A percentile compares a stretch with the other conserved stretches of the same genome.
These are phyloP conservation scores for Oophaga pumilio DNA, from an alignment of 2,113 vertebrate species.

Conservation along the genomic window DNA sequence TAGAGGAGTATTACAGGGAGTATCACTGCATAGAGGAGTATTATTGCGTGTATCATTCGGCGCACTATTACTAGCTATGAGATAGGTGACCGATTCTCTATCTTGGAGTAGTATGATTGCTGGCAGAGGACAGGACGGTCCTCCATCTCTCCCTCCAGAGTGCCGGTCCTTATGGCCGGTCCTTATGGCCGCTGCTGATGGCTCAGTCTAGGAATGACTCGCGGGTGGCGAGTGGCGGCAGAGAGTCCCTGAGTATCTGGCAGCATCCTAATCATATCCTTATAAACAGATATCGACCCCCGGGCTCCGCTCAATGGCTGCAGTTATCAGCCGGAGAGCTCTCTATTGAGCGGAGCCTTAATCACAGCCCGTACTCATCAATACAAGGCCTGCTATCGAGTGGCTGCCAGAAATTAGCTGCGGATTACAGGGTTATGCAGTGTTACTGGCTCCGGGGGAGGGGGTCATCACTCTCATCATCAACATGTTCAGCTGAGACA, in stretches of 20 bases:
- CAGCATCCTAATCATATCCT: constrained; percentile 54
- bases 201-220: constrained; percentile 1
- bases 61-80: too few species aligned
- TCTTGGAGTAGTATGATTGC: background rate
- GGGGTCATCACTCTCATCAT: background rate
- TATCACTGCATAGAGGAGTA: background rate
- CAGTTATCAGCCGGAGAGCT: constrained; percentile 52
- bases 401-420: constrained; percentile 43
- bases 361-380: constrained; percentile 47
- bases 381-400: constrained; percentile 44
- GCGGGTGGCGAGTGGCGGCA: background rate
- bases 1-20: background rate
- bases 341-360: constrained; percentile 52
- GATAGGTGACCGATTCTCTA: background rate
- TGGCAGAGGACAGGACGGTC: background rate
- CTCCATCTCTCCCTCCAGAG: background rate
- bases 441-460: background rate
- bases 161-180: background rate
- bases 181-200: too few species aligned
- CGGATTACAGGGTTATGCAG: constrained; percentile 44
- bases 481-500: constrained; percentile 30
- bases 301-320: constrained; percentile 35
- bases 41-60: background rate
- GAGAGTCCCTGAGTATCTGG: constrained; percentile 6
- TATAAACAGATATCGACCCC: constrained; percentile 47